These are phyloP conservation scores for Aldabrachelys gigantea DNA, from an alignment of 2,113 vertebrate species.

Conservation along the genomic window DNA sequence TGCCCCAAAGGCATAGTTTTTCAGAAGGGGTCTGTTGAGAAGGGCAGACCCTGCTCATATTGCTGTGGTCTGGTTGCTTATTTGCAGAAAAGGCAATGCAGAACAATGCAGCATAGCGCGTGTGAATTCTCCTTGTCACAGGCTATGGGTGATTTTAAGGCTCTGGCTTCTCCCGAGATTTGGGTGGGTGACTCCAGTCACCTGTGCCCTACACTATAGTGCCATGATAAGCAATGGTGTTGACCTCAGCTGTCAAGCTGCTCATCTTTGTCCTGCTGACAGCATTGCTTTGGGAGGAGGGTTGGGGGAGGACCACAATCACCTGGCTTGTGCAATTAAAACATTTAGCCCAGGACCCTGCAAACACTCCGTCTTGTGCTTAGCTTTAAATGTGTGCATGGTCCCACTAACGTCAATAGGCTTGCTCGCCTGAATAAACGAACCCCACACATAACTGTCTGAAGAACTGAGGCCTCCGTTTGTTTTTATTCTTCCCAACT, in stretches of 20 bases:
- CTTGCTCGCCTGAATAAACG: rapidly evolving
- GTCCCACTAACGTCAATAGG: not conserved
- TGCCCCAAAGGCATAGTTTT: not conserved
- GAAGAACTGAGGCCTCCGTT: not conserved
- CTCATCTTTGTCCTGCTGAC: not conserved
- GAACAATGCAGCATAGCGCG: not conserved
- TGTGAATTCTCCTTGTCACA: not conserved
- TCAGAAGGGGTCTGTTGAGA: not conserved
- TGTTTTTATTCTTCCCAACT: constrained; percentile 38
- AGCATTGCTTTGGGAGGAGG: not conserved
- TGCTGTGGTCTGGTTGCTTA: not conserved
- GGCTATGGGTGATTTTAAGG: not conserved
- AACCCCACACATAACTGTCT: not conserved
- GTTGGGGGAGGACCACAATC: not conserved
- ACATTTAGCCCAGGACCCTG: rapidly evolving
- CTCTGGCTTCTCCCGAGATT: not conserved
- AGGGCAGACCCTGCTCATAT: not conserved
- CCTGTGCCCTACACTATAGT: not conserved
- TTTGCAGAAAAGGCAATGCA: not conserved
- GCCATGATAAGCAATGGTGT: not conserved
- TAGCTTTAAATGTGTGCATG: rapidly evolving
- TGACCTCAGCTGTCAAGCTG: not conserved
- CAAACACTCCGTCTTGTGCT: rapidly evolving
- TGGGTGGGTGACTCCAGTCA: not conserved
- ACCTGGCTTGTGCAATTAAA: rapidly evolving